phyloP scores from a whole-genome alignment of 1,140 invertebrate species.

The Caenorhabditis remanei region DNA sequence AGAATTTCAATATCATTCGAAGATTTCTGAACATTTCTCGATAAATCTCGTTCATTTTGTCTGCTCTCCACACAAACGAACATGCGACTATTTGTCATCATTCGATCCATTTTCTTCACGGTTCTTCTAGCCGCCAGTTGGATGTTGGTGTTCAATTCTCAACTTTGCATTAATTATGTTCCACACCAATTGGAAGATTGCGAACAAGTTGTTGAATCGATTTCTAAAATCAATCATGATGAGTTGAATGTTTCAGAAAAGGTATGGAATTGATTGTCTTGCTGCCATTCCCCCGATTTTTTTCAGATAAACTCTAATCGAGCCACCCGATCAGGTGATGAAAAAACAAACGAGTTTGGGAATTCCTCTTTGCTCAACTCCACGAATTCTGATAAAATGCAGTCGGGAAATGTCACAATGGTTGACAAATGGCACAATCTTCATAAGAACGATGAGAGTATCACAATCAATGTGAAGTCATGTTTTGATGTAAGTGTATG shows the following conservation, averaged over 20 bases:
- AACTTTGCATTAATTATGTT: constrained; percentile 18
- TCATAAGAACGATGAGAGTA: background rate
- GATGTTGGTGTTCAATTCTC: background rate
- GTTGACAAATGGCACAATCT: background rate
- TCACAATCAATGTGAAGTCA: constrained; percentile 21
- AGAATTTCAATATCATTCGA: no score
- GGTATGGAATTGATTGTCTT: background rate
- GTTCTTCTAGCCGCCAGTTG: background rate
- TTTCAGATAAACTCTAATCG: no score
- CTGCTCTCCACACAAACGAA: background rate
- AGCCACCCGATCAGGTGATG: no score
- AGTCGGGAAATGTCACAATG: background rate
- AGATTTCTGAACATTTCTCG: no score
- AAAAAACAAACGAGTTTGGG: background rate
- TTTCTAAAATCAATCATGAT: background rate
- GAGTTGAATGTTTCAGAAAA: background rate
- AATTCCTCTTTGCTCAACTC: background rate
- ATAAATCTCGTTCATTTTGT: background rate
- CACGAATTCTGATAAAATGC: background rate
- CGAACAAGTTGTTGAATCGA: background rate
- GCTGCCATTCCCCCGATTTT: no score
- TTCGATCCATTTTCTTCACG: constrained; percentile 32
- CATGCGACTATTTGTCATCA: constrained; percentile 21
- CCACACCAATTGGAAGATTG: background rate
- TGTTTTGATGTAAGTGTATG: constrained; percentile 10